Conservation (phyloP, 1,140 invertebrate species). For the Araneus ventricosus region DNA sequence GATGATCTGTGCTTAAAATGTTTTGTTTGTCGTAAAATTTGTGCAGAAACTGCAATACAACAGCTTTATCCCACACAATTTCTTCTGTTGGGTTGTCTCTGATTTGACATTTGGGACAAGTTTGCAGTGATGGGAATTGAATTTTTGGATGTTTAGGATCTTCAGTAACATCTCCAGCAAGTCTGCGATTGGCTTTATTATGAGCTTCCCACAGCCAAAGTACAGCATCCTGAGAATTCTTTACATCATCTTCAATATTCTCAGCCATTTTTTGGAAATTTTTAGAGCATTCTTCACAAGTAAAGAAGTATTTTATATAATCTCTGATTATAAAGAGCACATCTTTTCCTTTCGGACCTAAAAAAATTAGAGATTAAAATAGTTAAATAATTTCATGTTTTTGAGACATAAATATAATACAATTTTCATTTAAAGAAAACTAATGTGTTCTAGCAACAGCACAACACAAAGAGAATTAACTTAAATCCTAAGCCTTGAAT, state of each 20-base stretch:
- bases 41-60: constrained; percentile 88
- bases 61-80: constrained; percentile 85
- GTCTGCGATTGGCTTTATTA: constrained; percentile 93
- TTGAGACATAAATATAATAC: not conserved
- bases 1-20: constrained; percentile 78
- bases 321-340: constrained; percentile 91
- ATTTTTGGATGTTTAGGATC: constrained; percentile 94
- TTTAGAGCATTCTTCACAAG: constrained; percentile 91
- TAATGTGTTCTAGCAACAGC: no score
- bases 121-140: constrained; percentile 88
- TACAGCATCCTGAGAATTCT: constrained; percentile 87
- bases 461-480: no score
- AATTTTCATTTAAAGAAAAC: not conserved
- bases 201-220: constrained; percentile 97
- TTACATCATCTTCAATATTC: constrained; percentile 86
- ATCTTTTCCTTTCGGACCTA: constrained; percentile 78
- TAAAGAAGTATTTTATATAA: constrained; percentile 96
- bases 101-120: constrained; percentile 87
- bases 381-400: not conserved
- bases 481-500: no score
- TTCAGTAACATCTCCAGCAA: constrained; percentile 92
- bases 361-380: constrained; percentile 22
- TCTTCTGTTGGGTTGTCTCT: constrained; percentile 81
- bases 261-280: constrained; percentile 91
- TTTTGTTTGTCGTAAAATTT: constrained; percentile 85